Conservation (phyloP, 2,888 invertebrate species). For the Drosophila affinis region DNA sequence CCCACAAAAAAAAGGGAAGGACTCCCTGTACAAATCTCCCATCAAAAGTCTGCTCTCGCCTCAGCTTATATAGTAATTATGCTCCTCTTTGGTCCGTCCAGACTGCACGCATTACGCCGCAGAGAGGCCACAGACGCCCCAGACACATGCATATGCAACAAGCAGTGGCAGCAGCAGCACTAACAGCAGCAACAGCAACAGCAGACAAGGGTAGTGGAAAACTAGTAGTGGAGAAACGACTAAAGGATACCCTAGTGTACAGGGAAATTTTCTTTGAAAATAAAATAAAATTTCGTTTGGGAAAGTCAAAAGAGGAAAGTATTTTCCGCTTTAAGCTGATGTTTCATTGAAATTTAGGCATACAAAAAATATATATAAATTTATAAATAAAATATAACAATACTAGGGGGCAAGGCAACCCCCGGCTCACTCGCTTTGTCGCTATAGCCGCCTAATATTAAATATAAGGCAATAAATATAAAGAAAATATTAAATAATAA, state of each 20-base stretch:
- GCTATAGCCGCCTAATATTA: too few species aligned
- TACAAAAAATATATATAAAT: too few species aligned
- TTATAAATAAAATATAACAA: too few species aligned
- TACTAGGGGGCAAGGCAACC: too few species aligned
- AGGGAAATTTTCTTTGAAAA: too few species aligned
- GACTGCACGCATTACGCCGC: constrained; percentile 43
- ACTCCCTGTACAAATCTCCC: background rate
- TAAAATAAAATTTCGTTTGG: too few species aligned
- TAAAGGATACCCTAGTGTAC: background rate
- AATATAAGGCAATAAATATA: too few species aligned
- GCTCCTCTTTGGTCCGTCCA: constrained; percentile 51
- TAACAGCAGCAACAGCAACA: background rate
- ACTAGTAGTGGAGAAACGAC: background rate
- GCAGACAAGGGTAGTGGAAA: background rate
- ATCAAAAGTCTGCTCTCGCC: constrained; percentile 43
- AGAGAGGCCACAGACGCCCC: constrained; percentile 11
- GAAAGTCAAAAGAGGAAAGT: too few species aligned
- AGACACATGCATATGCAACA: constrained; percentile 64
- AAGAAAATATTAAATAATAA: too few species aligned
- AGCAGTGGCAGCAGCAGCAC: constrained; percentile 41
- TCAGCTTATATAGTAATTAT: constrained; percentile 65
- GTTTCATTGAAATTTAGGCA: too few species aligned
- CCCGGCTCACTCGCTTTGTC: too few species aligned
- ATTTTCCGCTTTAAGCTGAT: too few species aligned
- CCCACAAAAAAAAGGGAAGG: constrained; percentile 39